Evolutionary conservation across 2,113 vertebrate species (phyloP), one percentile per base, ranked within the genome.

Genomic region (Leptocoma aspasia): DNA sequence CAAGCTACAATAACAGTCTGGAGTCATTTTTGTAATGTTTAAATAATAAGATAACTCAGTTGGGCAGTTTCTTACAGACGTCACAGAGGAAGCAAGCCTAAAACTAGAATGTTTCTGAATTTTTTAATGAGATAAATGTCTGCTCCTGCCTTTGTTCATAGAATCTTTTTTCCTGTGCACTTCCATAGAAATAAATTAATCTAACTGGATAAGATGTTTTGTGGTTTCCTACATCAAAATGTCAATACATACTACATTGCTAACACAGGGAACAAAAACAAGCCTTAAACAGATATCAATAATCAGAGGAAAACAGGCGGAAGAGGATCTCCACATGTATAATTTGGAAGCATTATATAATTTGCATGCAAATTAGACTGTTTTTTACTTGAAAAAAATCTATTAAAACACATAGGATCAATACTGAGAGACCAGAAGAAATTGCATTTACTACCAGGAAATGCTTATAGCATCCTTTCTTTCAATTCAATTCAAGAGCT

Each of bases 301-400:
- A 90, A 96, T 94, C 91, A 96, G 88, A 59, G 13, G 69, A 94
- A 94, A 95, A 82, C 91, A 96, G 59, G 41, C 90, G 96, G 82
- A 90, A 68, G 68, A 93, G 82, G 87, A 97, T 91, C 94, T 97
- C 88, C 89, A 79, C 65, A 94, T 97, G 68, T 93, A 96, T 94
- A 82, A 97, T 90, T 96, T 94, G 82, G 83, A 97, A 94, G 87
- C 82, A 91, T 92, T 96, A 91, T 66, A 90, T 76, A 97, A 96
- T 94, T 96, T 97, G 68, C 61, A 98, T 97, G 84, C 83, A 97
- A 96, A 97, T 97, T 49, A 97, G 73, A 95, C 79, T 88, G 63
- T 13, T 95, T 95, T 90, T 96, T 94, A 96, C 89, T 94, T 94
- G 59, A 39, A 96, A 95, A 97, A 98, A 83, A 9, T 42, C 87